A percentile compares a stretch with the other conserved stretches of the same genome.
Evolutionary conservation across 2,888 invertebrate genomes (phyloP).

Genomic region (Papilio elwesi): DNA sequence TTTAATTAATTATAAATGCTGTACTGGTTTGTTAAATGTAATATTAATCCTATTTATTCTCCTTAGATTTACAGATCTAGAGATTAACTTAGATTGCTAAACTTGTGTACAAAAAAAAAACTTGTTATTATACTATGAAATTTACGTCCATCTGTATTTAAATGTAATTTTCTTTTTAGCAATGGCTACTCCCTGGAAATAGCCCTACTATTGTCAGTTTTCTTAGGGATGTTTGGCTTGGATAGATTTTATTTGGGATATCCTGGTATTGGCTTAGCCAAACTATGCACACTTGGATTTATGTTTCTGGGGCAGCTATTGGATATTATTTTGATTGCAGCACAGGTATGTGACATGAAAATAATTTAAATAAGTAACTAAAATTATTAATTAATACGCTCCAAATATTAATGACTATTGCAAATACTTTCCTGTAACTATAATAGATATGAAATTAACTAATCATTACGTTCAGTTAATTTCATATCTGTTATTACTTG

Average conservation of each 20-base stretch:
- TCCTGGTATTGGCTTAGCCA: conserved; percentile 96
- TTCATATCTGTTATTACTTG: no score
- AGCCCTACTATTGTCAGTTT: conserved; percentile 95
- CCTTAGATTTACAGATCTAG: no score
- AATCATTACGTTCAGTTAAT: no score
- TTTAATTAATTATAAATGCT: no score
- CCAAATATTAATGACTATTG: no score
- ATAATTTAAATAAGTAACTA: neutral
- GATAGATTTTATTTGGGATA: conserved; percentile 99
- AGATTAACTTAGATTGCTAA: no score
- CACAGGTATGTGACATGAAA: conserved; percentile 83
- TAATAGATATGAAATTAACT: no score
- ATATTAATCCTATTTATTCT: no score
- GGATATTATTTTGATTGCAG: conserved; percentile 97
- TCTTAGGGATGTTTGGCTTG: conserved; percentile 98
- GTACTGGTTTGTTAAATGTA: no score
- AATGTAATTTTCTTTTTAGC: conserved; percentile 75
- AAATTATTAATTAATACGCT: no score
- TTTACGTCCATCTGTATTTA: neutral
- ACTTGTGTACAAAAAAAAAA: no score
- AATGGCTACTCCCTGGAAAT: conserved; percentile 98
- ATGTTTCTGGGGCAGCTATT: conserved; percentile 97
- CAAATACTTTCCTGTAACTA: no score
- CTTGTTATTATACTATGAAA: neutral
- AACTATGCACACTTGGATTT: conserved; percentile 97